Evolutionary conservation across 2,113 vertebrate species (phyloP), one percentile per base, ranked within the genome.

Genomic region (Delphinus delphis): DNA sequence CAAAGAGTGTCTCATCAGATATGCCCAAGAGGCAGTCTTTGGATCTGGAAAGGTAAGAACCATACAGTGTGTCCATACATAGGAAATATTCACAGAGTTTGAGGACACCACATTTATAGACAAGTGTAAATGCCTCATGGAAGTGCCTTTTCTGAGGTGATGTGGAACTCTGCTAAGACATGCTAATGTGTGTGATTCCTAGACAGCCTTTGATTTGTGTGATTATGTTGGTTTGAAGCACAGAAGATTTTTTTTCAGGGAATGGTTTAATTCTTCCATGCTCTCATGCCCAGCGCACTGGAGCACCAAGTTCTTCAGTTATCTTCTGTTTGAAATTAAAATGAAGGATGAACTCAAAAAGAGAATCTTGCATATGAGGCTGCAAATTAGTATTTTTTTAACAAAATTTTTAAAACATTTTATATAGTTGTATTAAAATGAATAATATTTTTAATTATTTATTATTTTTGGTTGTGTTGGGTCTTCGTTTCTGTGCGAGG

Each of bases 1-100:
- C 98, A 99, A 99, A 98, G 99, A 99, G 97, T 99, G 99, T 98
- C 99, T 99, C 96, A 99, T 99, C 97, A 99, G 99, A 98, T 99
- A 99, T 1, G 99, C 99, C 97, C 99, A 99, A 98, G 99, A 99
- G 98, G 99, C 99, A 0, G 99, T 99, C 25, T 99, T 99, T 79
- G 99, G 99, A 97, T 99, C 99, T 28, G 99, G 99, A 85, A 99
- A 99, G 99, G 99, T 99, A 98, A 98, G 98, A 67, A 8, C 15
- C 18, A 1, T 23, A 20, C 74, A 6, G 1, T 68, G 15, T 5
- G 31, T 71, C 33, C 14, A 15, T 26, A 8, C 25, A 5, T 41
- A 62, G 31, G 74, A 58, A 80, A 10, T n/a, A 23, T 41, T 93
- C 20, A 31, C 17, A 10, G 18, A 26, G 6, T 70, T 15, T 28